phyloP scores from a whole-genome alignment of 1,140 invertebrate genomes.

The Frieseomelitta varia region DNA sequence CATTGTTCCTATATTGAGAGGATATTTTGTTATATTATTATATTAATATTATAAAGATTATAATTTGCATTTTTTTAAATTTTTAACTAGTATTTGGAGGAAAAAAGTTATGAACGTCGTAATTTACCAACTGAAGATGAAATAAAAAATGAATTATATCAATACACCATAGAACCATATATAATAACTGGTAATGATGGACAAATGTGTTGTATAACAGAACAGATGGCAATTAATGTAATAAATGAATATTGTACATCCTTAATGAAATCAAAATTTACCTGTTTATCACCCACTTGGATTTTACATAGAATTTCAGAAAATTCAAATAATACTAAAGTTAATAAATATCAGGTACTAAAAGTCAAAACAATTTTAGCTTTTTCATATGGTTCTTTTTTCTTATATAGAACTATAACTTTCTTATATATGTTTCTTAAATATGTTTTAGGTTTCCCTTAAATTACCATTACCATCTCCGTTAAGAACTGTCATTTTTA shows the following conservation, averaged over 20 bases:
- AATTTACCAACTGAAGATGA: slow-evolving; percentile 81
- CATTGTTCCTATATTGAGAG: no score
- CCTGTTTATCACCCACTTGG: slow-evolving; percentile 88
- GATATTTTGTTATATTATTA: no score
- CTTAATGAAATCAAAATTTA: slow-evolving; percentile 93
- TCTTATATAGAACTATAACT: not conserved
- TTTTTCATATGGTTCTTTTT: no score
- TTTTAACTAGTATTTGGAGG: slow-evolving; percentile 84
- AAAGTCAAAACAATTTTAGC: not conserved
- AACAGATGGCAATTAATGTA: slow-evolving; percentile 86
- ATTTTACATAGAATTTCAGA: slow-evolving; percentile 63
- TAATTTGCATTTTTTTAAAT: not conserved
- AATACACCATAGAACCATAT: slow-evolving; percentile 81
- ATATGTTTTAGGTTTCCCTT: slow-evolving; percentile 68
- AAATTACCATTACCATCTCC: slow-evolving; percentile 73
- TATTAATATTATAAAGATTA: not conserved
- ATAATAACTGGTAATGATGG: slow-evolving; percentile 75
- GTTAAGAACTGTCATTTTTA: slow-evolving; percentile 58
- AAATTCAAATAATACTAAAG: no score
- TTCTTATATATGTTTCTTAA: slow-evolving; percentile 33
- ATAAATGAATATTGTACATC: slow-evolving; percentile 91
- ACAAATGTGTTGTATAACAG: slow-evolving; percentile 82
- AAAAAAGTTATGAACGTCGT: slow-evolving; percentile 83
- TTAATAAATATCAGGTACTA: slow-evolving; percentile 34
- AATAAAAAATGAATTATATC: slow-evolving; percentile 81